These are phyloP conservation scores for Neelides folsomi DNA, from an alignment of 2,888 invertebrate species.

Conservation along the genomic window DNA sequence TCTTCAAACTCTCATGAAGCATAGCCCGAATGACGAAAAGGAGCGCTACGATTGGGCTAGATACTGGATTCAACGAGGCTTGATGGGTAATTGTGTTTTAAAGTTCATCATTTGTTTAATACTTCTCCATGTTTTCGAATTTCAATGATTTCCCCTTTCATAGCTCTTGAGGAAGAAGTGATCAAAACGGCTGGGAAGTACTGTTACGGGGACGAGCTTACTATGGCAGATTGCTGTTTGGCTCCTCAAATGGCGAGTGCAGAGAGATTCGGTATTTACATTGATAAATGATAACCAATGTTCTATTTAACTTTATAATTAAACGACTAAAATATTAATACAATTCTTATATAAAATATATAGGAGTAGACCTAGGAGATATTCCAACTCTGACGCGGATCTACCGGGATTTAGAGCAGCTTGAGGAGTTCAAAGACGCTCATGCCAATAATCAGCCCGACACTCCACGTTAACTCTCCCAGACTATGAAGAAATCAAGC, in stretches of 20 bases:
- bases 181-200: constrained; percentile 65
- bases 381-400: constrained; percentile 82
- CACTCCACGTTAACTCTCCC: constrained; percentile 22
- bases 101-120: no score
- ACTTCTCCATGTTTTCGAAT: no score
- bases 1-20: constrained; percentile 23
- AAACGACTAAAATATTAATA: background rate
- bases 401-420: constrained; percentile 67
- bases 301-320: background rate
- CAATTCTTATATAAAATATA: background rate
- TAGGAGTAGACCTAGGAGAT: constrained; percentile 62
- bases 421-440: constrained; percentile 80
- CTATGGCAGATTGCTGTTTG: constrained; percentile 85
- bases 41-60: constrained; percentile 19
- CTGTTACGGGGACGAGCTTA: constrained; percentile 83
- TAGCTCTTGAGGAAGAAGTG: constrained; percentile 23
- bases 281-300: background rate
- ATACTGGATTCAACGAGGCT: constrained; percentile 22
- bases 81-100: constrained; percentile 11
- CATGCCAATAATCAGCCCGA: constrained; percentile 88
- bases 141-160: no score
- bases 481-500: no score
- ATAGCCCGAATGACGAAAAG: constrained; percentile 12
- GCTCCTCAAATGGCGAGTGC: constrained; percentile 94
- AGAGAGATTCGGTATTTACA: constrained; percentile 36